Base-by-base conservation (phyloP, 2,797 vertebrate genomes). In the Hemibagrus guttatus region DNA sequence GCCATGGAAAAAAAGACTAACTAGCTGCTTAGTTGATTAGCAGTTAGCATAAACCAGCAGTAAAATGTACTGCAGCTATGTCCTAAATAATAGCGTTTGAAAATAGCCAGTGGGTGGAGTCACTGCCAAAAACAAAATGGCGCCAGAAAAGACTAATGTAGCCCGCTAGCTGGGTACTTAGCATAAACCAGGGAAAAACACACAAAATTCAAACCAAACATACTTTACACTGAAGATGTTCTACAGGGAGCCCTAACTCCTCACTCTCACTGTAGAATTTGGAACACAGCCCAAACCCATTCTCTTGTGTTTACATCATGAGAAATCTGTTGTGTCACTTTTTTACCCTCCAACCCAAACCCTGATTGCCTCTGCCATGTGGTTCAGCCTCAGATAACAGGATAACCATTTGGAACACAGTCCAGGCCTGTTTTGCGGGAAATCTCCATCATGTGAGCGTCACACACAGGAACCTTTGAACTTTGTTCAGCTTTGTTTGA, bases 361-460 rank as follows among this genome's bases (percentile, higher is more conserved):
- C 26, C 72, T 75, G 72, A 46, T 3, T 56, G 74, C 74, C 49
- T 76, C 49, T 75, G 28, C 28, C 52, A 2, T 52, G 75, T 12
- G 28, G 52, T 78, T 78, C 52, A 78, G 19, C 17, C 17, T 5
- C 28, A 31, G n/a, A 23, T 39, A 28, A n/a, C 42, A 1, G 21
- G 23, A 1, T 72, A 56, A 56, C 14, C 11, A 0, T 59, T 26
- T 79, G 76, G 31, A 61, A 80, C 35, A 9, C 19, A 80, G 35
- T 21, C 31, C 28, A 26, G 35, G 35, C 26, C 2, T 28, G 28
- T 16, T 52, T 7, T 28, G n/a, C 71, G 93, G 90, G 83, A 92
- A 94, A 93, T 92, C 91, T 91, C 79, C 72, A 90, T 95, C 95
- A 95, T 93, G 93, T 95, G 94, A 90, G 69, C 80, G 8, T 75